Evolutionary conservation across 2,797 vertebrate genomes (phyloP), one percentile per base, ranked within the genome.

Genomic region (Pipistrellus kuhlii): DNA sequence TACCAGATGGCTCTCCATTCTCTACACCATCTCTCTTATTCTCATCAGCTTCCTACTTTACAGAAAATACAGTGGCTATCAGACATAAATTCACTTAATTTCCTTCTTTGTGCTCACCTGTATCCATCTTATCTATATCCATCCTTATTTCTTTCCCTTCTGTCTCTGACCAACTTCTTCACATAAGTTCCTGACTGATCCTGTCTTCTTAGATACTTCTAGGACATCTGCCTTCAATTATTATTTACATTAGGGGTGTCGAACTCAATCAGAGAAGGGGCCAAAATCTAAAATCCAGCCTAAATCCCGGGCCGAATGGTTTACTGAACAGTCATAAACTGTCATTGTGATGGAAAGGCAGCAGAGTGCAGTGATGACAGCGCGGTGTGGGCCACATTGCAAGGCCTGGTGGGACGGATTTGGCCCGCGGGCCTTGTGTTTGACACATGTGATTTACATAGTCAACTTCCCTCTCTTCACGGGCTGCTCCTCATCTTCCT

Each of bases 31-130:
- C 38, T 90, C 66, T 91, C 59, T 76, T 25, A 85, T 44, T 86
- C 68, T 90, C 15, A 94, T 20, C 55, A 69, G 66, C 53, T 95
- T 76, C 48, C 68, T 68, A 62, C 38, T 92, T 57, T 30, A 82
- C 8, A 48, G 23, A 91, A n/a, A 91, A 57, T 27, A 77, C 2
- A 55, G 41, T 41, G 30, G 35, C 46, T 68, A 72, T 57, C 15
- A 68, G 21, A n/a, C 44, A 90, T 51, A 51, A 82, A 73, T 85
- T 92, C 78, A 82, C 30, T 72, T 32, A 53, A 81, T 73, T 90
- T 77, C 38, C 41, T 66, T 85, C 48, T 44, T 78, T 51, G 75
- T 46, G n/a, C n/a, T 77, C 77, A 87, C 18, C 11, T 59, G 57
- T 59, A 27, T 59, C 25, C 57, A 59, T 59, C 25, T 59, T 20